Conservation (phyloP, 1,140 invertebrate genomes). For the Sitodiplosis mosellana region DNA sequence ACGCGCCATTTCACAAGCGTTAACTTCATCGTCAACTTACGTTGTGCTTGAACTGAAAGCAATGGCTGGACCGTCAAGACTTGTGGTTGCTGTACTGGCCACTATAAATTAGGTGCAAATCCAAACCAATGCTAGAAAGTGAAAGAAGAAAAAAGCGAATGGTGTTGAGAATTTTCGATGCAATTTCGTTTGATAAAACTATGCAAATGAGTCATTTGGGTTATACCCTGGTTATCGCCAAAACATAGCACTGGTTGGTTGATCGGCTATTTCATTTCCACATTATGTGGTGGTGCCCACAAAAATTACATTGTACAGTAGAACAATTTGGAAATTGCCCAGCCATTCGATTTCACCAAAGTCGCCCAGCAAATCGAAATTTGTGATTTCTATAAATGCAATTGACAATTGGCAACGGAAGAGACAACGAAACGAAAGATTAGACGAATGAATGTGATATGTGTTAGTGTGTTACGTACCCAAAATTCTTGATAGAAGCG, state of each 20-base stretch:
- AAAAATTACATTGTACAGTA: slow-evolving; percentile 87
- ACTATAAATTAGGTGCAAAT: not conserved
- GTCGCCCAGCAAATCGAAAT: slow-evolving; percentile 92
- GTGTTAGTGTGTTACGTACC: slow-evolving; percentile 37
- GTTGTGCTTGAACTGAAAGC: too few species aligned
- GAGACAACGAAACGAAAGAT: not conserved
- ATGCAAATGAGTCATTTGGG: not conserved
- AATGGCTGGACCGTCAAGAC: not conserved
- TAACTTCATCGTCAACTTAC: not conserved
- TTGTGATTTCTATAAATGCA: slow-evolving; percentile 95
- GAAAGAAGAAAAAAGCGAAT: not conserved
- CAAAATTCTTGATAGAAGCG: slow-evolving; percentile 81
- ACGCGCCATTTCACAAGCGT: not conserved
- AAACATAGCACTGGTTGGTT: slow-evolving; percentile 68
- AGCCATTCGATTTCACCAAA: slow-evolving; percentile 96
- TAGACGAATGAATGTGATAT: not conserved
- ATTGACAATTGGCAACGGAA: slow-evolving; percentile 6
- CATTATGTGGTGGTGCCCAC: slow-evolving; percentile 70
- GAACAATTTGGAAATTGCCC: slow-evolving; percentile 84
- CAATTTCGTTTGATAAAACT: not conserved
- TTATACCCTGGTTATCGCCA: slow-evolving; percentile 29
- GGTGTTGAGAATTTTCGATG: not conserved
- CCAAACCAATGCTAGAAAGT: not conserved
- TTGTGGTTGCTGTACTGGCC: not conserved
- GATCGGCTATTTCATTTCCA: slow-evolving; percentile 79